Evolutionary conservation across 2,797 vertebrate genomes (phyloP), one percentile per base, ranked within the genome.

Genomic region (Steatocranus sp.): DNA sequence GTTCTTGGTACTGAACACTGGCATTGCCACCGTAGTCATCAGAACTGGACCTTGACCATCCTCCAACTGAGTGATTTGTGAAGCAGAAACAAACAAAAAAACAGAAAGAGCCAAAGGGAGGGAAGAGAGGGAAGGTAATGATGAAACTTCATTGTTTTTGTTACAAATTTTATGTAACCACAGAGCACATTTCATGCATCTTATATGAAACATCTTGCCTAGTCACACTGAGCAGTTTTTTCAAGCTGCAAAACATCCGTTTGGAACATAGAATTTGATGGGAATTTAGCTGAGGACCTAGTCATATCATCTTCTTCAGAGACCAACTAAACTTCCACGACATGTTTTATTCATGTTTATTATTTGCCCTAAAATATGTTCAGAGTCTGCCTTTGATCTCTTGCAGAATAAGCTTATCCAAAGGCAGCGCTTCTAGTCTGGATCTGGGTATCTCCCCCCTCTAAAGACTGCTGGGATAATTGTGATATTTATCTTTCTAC

Each of bases 21-120:
- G 98, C 98, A 99, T 99, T 75, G 98, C 98, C 75, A 99, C 98
- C 2, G 98, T 99, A 79, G 98, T 99, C 98, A 99, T 99, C 94
- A 99, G 92, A 88, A 99, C 97, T 23, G 97, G 94, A 86, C 97
- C 96, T 91, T 97, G 96, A 89, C 97, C 97, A 53, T 98, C 97
- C 2, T 98, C 97, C 94, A 99, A 86, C 99, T 99, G 91, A 82
- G 20, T 20, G 49, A 80, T 75, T 84, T 76, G 80, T 49, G 30
- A 81, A 46, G 73, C 38, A 68, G 43, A 80, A 46, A 53, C 50
- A 61, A 56, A 14, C 27, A 46, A 53, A 32, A 77, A 78, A 50
- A 17, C 25, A 43, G 49, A 87, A 8, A 49, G 56, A 80, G 23
- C 78, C 1, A 75, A 30, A 48, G 36, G 41, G 49, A 75, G 51